A percentile compares a stretch with the other conserved stretches of the same genome.
Evolutionary conservation across 2,797 vertebrate genomes (phyloP).

Genomic region (Holocentrus rufus): DNA sequence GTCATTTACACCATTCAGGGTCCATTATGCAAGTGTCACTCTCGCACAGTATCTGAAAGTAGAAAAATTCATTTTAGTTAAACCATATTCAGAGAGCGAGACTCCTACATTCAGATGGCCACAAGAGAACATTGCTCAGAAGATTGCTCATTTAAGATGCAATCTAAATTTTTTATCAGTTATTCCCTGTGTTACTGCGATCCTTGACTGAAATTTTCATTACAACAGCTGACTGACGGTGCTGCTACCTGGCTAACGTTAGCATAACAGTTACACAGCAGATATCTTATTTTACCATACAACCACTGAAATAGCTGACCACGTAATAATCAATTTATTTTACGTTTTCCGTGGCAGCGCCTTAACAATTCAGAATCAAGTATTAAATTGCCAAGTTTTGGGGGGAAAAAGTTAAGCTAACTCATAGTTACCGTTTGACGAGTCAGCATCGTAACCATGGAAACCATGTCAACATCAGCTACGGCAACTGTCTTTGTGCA

Average conservation of each 20-base stretch:
- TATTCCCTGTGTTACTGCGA: too few relatives aligned
- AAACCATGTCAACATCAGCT: constrained; percentile 59
- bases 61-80: background rate
- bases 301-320: background rate
- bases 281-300: background rate
- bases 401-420: background rate
- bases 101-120: background rate
- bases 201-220: too few relatives aligned
- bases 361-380: too few relatives aligned
- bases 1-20: background rate
- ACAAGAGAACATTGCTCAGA: too few relatives aligned
- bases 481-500: constrained; percentile 38
- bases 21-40: background rate
- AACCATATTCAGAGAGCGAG: background rate
- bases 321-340: background rate
- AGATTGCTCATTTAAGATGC: background rate
- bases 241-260: background rate
- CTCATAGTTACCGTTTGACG: background rate
- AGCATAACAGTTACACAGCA: background rate
- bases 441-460: constrained; percentile 55
- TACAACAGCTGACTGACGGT: too few relatives aligned
- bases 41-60: constrained; percentile 4
- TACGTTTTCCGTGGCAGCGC: background rate
- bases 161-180: too few relatives aligned
- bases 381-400: background rate